These are phyloP conservation scores for Cololabis saira DNA, from an alignment of 2,113 vertebrate genomes.

Conservation along the genomic window DNA sequence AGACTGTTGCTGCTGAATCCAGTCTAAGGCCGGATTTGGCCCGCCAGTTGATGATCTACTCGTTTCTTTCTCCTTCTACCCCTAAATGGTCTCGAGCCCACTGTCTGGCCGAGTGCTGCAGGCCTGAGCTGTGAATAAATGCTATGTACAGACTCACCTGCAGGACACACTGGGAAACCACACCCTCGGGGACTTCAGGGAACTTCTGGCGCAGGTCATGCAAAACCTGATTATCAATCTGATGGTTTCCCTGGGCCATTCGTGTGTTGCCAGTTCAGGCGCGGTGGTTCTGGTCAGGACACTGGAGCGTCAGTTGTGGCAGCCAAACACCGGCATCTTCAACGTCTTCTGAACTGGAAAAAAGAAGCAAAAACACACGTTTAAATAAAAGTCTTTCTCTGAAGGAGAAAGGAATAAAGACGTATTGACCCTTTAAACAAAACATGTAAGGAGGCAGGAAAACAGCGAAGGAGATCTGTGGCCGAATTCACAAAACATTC, in stretches of 20 bases:
- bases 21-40: no score
- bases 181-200: slow-evolving; percentile 97
- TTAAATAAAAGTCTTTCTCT: neutral
- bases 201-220: slow-evolving; percentile 99
- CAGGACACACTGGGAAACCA: slow-evolving; percentile 98
- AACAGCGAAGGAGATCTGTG: slow-evolving; percentile 10
- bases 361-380: neutral
- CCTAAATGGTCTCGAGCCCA: no score
- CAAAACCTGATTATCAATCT: slow-evolving; percentile 99
- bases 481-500: no score
- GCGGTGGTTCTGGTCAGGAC: slow-evolving; percentile 82
- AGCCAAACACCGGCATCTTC: slow-evolving; percentile 87
- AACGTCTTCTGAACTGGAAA: slow-evolving; percentile 87
- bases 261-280: slow-evolving; percentile 93
- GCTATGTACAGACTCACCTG: slow-evolving; percentile 82
- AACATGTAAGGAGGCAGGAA: slow-evolving; percentile 1
- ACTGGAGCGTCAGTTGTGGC: slow-evolving; percentile 84
- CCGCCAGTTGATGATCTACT: no score
- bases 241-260: slow-evolving; percentile 99
- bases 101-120: no score
- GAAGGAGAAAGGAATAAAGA: no score
- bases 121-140: no score
- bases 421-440: no score
- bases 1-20: no score
- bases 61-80: no score